Conservation (phyloP, 2,113 vertebrate genomes). For the Xenotilapia caudafasciata region DNA sequence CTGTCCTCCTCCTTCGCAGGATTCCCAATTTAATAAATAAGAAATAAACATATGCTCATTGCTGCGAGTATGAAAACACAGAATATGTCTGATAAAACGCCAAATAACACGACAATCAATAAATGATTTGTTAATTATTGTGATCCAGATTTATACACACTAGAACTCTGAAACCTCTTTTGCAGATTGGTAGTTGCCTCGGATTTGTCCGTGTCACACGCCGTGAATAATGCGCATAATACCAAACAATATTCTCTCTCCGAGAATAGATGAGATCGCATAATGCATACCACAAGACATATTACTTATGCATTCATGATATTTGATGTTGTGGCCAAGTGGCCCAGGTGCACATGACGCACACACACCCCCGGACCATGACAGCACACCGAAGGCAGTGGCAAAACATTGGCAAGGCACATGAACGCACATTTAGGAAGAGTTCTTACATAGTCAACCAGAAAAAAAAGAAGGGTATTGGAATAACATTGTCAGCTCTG, state of each 20-base stretch:
- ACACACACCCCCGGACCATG: background rate
- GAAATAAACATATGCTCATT: background rate
- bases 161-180: background rate
- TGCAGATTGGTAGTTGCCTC: background rate
- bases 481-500: background rate
- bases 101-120: background rate
- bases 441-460: background rate
- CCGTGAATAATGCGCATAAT: background rate
- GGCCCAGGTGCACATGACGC: background rate
- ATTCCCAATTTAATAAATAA: background rate
- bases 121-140: background rate
- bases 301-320: constrained; percentile 11
- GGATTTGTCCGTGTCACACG: background rate
- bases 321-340: constrained; percentile 22
- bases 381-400: background rate
- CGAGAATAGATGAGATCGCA: background rate
- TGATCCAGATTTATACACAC: background rate
- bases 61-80: background rate
- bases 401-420: background rate
- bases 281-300: background rate
- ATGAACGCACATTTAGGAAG: background rate
- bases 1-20: rapidly evolving
- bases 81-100: background rate
- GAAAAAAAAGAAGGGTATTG: background rate
- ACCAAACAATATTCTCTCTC: background rate